Evolutionary conservation across 1,140 invertebrate species (phyloP).

Genomic region (Drosophila ercepeae): DNA sequence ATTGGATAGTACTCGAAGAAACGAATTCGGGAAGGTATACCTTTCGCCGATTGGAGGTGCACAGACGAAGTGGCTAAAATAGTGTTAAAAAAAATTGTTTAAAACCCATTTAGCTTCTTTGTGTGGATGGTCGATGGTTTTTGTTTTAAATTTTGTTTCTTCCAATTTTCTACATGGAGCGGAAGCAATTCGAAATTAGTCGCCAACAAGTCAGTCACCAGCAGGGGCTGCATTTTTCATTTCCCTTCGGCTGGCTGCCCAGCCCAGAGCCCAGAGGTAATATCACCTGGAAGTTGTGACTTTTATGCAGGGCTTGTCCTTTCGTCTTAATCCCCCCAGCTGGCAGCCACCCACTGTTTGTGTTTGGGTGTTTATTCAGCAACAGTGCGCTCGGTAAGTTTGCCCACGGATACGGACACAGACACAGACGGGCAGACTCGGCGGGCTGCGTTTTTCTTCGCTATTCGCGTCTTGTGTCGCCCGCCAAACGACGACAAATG

Average conservation of each 20-base stretch:
- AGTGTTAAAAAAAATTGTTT: no score
- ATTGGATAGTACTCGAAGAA: no score
- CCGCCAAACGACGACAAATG: constrained; percentile 67
- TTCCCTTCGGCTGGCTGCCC: constrained; percentile 28
- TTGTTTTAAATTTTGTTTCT: neutral
- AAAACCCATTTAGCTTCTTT: no score
- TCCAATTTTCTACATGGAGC: constrained; percentile 7
- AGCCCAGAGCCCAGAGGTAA: constrained; percentile 29
- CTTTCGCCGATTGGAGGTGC: no score
- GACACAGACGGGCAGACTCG: neutral
- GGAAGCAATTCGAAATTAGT: constrained; percentile 40
- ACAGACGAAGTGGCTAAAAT: no score
- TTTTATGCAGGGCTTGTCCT: constrained; percentile 33
- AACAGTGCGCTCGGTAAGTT: constrained; percentile 65
- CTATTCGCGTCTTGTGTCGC: constrained; percentile 28
- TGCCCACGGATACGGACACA: constrained; percentile 23
- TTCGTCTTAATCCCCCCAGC: constrained; percentile 15
- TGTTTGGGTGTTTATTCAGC: constrained; percentile 64
- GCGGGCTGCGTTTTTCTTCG: constrained; percentile 7
- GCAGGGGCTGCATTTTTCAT: constrained; percentile 53
- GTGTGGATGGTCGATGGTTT: neutral
- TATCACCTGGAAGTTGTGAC: constrained; percentile 53
- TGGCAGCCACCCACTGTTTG: constrained; percentile 25
- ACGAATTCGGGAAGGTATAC: no score
- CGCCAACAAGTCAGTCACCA: constrained; percentile 33